Evolutionary conservation across 2,888 invertebrate genomes (phyloP), one percentile per base, ranked within the genome.

Genomic region (Dicroscelio sp.): DNA sequence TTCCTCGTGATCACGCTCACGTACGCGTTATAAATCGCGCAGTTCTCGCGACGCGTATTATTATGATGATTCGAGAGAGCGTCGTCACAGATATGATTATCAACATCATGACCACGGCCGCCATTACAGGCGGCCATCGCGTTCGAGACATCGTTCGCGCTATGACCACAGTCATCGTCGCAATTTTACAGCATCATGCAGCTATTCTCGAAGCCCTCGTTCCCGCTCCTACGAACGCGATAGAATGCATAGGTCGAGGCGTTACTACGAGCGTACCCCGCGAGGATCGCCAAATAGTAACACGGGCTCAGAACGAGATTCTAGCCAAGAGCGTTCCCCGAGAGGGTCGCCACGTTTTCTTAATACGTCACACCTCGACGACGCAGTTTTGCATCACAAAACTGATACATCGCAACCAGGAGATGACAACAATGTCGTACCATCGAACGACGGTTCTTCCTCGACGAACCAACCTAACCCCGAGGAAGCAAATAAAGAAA

Each of bases 231-330:
- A n/a, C 5, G 5, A 5, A n/a, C 23, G 5, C 5, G 23, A 55
- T n/a, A 17, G 23, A 20, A n/a, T 20, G 17, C 6, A n/a, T 12
- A 55, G 27, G 23, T 38, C 67, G 38, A 67, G 67, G 33, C 67
- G 67, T 35, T 27, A 38, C 27, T n/a, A 23, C 23, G 67, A 67
- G 67, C 67, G 67, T 67, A 35, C 67, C 67, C 67, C 35, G 67
- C 20, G 67, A 67, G 38, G 67, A 38, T 67, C 67, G 67, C 25
- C 67, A 12, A 12, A 27, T 67, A 14, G 31, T 12, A 23, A 31
- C 63, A 63, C 63, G 63, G 31, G 31, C 31, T 63, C 12, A 14
- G 31, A 63, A 1, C 1, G n/a, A n/a, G n/a, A 8, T 2, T 31
- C 30, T 8, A 14, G 31, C 30, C 23, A n/a, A 6, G 35, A 38